These are phyloP conservation scores for Halichoerus grypus DNA, from an alignment of 2,113 vertebrate genomes.

Conservation along the genomic window DNA sequence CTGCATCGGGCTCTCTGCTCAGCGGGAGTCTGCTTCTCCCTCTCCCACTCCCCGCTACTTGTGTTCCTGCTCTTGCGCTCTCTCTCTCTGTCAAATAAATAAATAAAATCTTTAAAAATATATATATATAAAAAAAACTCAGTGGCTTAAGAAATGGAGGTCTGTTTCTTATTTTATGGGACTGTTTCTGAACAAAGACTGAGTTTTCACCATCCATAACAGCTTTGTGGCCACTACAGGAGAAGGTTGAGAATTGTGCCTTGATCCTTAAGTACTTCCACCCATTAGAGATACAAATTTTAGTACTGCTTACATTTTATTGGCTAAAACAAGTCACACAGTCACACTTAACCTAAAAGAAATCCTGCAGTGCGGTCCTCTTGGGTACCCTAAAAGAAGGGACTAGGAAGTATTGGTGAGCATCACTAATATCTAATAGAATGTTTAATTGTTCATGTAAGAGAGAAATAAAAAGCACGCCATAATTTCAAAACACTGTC, in stretches of 20 bases:
- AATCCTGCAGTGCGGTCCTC: neutral
- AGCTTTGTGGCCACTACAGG: neutral
- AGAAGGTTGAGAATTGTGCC: neutral
- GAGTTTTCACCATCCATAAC: neutral
- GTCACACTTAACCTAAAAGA: neutral
- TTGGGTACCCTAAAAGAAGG: neutral
- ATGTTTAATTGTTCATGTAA: constrained; percentile 33
- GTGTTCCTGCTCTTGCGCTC: no score
- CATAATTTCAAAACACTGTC: constrained; percentile 47
- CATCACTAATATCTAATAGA: neutral
- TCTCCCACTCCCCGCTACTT: no score
- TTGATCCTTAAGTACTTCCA: neutral
- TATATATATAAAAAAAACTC: neutral
- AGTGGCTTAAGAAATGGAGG: neutral
- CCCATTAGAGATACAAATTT: neutral
- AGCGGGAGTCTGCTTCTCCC: no score
- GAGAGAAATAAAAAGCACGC: constrained; percentile 33
- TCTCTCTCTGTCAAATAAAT: no score
- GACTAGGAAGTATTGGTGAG: neutral
- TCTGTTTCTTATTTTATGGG: neutral
- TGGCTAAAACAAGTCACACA: neutral
- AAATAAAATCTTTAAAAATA: no score
- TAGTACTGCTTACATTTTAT: neutral
- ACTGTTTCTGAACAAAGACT: constrained; percentile 22
- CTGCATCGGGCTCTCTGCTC: no score